Base-by-base conservation (phyloP, 2,113 vertebrate species). In the Percina caprodes region DNA sequence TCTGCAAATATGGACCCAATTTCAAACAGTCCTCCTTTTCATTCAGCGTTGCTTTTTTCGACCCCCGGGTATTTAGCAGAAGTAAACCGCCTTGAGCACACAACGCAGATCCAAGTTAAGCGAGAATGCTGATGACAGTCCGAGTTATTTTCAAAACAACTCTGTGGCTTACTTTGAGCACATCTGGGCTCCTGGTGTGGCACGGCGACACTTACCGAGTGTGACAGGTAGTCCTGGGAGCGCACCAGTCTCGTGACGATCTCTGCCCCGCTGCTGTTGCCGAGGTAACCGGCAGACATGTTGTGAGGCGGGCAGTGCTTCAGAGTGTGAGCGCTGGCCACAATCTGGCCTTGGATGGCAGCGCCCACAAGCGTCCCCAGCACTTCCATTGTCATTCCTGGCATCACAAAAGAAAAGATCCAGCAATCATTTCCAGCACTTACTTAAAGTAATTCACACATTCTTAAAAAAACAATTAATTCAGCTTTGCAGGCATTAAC, bases 311-410 rank as follows among this genome's bases (percentile, higher is more conserved):
- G 78, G 90, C 97, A 98, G 94, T 95, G 91, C 89, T 96, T 91
- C 66, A 89, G 77, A 35, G 90, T 89, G 59, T 99, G 98, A 86
- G 97, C 97, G 0, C 96, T 95, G 5, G 97, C 96, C 71, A 99
- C 97, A 5, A 99, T 97, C 91, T 98, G 97, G 0, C 98, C 98
- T 15, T 99, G 97, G 74, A 98, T 91, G 1, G 97, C 92, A 21
- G 98, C 98, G 75, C 98, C 98, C 86, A 97, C 84, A 71, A 99
- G 92, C 0, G 97, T 99, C 39, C 98, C 98, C 23, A 96, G 92
- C 54, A 98, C 96, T 94, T 99, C 97, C 96, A 98, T 86, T 2
- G 97, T 98, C 96, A 99, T 98, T 68, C 98, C 98, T 99, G 91
- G 6, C 59, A 35, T 67, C 24, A 70, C 2, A 77, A 3, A 13